Conservation (phyloP, 2,888 invertebrate species). For the Acanthosepion lycidas region DNA sequence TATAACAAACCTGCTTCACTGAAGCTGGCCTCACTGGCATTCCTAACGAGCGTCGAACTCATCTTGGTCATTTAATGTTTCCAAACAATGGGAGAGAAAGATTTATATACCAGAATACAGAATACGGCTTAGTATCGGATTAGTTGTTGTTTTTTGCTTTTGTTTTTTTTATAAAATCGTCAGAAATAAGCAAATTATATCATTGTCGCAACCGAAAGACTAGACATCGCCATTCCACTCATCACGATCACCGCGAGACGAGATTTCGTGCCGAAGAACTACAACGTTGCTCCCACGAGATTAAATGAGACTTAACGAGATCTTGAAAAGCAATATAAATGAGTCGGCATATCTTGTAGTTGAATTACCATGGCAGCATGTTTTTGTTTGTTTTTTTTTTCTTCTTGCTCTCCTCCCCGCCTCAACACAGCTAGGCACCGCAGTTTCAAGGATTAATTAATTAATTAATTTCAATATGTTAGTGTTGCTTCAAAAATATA, state of each 20-base stretch:
- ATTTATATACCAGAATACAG: neutral
- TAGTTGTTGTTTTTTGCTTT: neutral
- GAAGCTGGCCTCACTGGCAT: slow-evolving; percentile 45
- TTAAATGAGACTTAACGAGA: neutral
- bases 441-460: neutral
- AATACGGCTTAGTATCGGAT: neutral
- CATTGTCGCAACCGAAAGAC: neutral
- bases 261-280: neutral
- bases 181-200: neutral
- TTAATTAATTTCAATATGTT: neutral
- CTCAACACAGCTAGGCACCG: neutral
- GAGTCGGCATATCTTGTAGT: neutral
- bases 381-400: neutral
- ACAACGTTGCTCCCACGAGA: neutral
- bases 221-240: neutral
- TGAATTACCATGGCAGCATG: neutral
- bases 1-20: slow-evolving; percentile 42
- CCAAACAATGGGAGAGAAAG: neutral
- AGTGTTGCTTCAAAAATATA: too few relatives aligned
- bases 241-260: neutral
- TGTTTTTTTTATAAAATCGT: neutral
- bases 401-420: too few relatives aligned
- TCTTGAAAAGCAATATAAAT: neutral
- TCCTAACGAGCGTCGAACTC: slow-evolving; percentile 45
- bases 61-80: slow-evolving; percentile 38